A percentile compares a stretch with the other conserved stretches of the same genome.
Conservation (phyloP, 2,888 invertebrate species). For the Pachycephus smyrnensis region DNA sequence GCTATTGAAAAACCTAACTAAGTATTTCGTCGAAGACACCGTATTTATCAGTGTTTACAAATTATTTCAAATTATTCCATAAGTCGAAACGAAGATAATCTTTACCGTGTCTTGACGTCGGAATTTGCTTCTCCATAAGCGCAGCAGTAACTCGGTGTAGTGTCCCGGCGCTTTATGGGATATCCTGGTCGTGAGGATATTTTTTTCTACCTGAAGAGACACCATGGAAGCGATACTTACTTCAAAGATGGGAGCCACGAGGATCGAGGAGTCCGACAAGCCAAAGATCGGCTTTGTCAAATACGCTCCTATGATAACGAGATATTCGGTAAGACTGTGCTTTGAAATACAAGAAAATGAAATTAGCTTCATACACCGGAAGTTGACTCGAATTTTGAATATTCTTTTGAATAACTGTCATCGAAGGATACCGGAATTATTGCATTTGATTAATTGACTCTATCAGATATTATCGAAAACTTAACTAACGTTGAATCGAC, state of each 20-base stretch:
- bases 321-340: slow-evolving; percentile 56
- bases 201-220: neutral
- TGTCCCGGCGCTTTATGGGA: neutral
- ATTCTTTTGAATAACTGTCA: neutral
- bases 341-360: neutral
- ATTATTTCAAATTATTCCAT: neutral
- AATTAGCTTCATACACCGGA: neutral
- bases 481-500: neutral
- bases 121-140: neutral
- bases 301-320: slow-evolving; percentile 48
- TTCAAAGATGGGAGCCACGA: slow-evolving; percentile 29
- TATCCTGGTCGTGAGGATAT: neutral
- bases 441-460: neutral
- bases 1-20: slow-evolving; percentile 8
- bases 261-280: slow-evolving; percentile 37
- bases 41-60: neutral
- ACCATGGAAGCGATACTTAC: slow-evolving; percentile 37
- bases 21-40: neutral
- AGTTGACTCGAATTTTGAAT: no score
- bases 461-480: neutral
- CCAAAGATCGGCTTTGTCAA: slow-evolving; percentile 47
- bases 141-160: neutral
- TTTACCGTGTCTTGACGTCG: neutral
- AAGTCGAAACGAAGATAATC: neutral
- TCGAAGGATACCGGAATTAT: neutral